These are phyloP conservation scores for Bergia sp. DNA, from an alignment of 92 coral and sea anemone genomes.

Conservation along the genomic window DNA sequence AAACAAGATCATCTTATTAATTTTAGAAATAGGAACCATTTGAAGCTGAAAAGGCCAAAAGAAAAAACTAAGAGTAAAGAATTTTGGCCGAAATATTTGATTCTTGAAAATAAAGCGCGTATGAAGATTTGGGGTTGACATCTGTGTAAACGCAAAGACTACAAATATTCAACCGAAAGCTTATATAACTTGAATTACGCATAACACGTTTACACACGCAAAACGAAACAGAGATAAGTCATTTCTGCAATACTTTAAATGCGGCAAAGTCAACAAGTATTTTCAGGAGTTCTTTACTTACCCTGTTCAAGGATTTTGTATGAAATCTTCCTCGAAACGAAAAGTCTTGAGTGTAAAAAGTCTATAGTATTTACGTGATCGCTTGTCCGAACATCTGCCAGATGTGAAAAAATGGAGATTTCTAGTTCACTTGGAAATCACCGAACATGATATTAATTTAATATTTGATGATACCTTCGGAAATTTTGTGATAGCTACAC, in stretches of 20 bases:
- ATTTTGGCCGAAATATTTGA: too few relatives aligned
- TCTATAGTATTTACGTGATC: background rate
- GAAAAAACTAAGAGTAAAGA: too few relatives aligned
- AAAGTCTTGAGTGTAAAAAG: background rate
- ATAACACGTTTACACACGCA: background rate
- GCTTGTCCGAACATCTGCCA: background rate
- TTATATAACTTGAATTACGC: too few relatives aligned
- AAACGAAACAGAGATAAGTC: background rate
- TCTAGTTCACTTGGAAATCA: background rate
- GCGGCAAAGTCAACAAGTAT: background rate
- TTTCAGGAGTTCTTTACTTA: background rate
- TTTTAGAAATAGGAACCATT: too few relatives aligned
- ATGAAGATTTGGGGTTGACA: too few relatives aligned
- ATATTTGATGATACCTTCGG: background rate
- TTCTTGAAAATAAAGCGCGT: too few relatives aligned
- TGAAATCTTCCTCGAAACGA: background rate
- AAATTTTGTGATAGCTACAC: background rate
- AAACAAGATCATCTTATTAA: too few relatives aligned
- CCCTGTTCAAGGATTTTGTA: background rate
- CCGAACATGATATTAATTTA: background rate
- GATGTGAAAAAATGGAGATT: background rate
- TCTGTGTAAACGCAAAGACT: too few relatives aligned
- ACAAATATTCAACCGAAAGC: too few relatives aligned
- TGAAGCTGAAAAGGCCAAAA: too few relatives aligned
- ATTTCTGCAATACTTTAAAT: too few relatives aligned